Percentiles rank a stretch among this genome's conserved stretches.
Evolutionary conservation across 2,797 vertebrate species (phyloP).

Genomic region (Eupleurogrammus muticus): DNA sequence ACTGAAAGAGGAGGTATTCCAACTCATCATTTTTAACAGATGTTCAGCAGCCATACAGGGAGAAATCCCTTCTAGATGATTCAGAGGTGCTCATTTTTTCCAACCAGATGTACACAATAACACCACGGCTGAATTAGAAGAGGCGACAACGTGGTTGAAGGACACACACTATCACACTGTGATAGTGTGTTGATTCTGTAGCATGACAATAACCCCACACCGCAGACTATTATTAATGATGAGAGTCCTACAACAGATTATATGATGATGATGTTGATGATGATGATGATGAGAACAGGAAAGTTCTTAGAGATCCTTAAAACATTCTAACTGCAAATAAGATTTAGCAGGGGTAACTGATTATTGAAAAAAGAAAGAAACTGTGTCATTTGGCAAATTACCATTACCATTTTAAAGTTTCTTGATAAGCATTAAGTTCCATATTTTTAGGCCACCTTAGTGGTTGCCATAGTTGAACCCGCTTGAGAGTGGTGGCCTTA

Average conservation of each 20-base stretch:
- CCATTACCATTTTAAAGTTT: not conserved
- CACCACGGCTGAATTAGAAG: too few species aligned
- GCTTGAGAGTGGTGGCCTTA: too few species aligned
- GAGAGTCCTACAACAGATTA: too few species aligned
- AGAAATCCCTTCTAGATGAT: not conserved
- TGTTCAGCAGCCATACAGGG: not conserved
- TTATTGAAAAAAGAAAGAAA: slow-evolving; percentile 3
- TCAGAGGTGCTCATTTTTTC: too few species aligned
- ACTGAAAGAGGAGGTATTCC: not conserved
- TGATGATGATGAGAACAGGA: too few species aligned
- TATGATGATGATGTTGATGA: too few species aligned
- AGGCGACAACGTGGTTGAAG: slow-evolving; percentile 7
- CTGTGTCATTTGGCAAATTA: slow-evolving; percentile 26
- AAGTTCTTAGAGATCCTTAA: too few species aligned
- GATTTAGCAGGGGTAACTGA: too few species aligned
- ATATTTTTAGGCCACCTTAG: slow-evolving; percentile 6
- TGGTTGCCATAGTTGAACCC: not conserved
- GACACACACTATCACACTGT: slow-evolving; percentile 16
- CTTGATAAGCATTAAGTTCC: not conserved
- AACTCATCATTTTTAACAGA: not conserved
- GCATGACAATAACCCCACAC: too few species aligned
- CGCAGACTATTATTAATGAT: too few species aligned
- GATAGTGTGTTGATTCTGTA: too few species aligned
- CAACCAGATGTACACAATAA: not conserved
- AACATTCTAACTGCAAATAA: too few species aligned